Conservation (phyloP, 2,797 vertebrate species). For the Hyperoplus lanceolatus region DNA sequence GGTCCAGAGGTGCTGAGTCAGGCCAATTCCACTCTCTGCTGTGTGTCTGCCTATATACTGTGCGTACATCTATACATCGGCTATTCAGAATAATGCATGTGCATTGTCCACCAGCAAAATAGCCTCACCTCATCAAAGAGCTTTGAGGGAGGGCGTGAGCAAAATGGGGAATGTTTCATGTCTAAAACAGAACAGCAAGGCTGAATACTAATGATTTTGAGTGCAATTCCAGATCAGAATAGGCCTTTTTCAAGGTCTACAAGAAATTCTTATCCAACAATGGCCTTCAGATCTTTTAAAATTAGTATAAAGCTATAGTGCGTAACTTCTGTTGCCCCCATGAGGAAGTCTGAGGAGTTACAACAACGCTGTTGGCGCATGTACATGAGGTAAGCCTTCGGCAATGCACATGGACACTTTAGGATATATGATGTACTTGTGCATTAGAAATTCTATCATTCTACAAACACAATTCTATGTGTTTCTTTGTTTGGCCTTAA, state of each 20-base stretch:
- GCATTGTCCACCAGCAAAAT: conserved; percentile 5
- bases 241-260: conserved; percentile 9
- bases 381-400: no score
- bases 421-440: conserved; percentile 6
- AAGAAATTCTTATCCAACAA: conserved; percentile 15
- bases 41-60: conserved; percentile 8
- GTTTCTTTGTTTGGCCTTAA: background rate
- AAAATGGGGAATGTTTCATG: background rate
- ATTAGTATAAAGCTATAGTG: no score
- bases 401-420: background rate
- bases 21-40: conserved; percentile 42
- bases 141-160: background rate
- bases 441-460: background rate
- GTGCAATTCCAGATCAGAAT: background rate
- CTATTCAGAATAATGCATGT: conserved; percentile 2
- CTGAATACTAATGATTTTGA: background rate
- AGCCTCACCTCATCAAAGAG: background rate
- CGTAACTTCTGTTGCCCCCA: no score
- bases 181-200: background rate
- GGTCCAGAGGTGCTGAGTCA: conserved; percentile 77
- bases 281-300: background rate
- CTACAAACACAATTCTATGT: background rate
- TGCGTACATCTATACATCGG: conserved; percentile 14
- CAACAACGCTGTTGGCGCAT: no score
- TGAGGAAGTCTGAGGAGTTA: no score